A percentile compares a stretch with the other conserved stretches of the same genome.
Conservation (phyloP, 2,888 invertebrate genomes). For the Acrobasis suavella region DNA sequence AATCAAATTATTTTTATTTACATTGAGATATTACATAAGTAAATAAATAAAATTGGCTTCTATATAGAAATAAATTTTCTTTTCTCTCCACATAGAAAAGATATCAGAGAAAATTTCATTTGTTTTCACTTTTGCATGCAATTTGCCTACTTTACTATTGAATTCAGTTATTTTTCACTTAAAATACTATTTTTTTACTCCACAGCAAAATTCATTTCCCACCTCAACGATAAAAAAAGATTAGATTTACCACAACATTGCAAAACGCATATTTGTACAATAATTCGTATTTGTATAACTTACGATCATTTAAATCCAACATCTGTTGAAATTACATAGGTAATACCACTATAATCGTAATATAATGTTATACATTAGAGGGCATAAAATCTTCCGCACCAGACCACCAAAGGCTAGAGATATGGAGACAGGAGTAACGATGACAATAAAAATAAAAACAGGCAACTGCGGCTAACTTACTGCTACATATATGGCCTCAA, state of each 20-base stretch:
- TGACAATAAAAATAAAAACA: slow-evolving; percentile 21
- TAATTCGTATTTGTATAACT: slow-evolving; percentile 9
- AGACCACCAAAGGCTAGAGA: slow-evolving; percentile 18
- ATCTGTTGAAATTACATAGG: slow-evolving; percentile 15
- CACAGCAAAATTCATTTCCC: background rate
- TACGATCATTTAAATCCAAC: slow-evolving; percentile 11
- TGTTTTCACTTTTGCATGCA: too few relatives aligned
- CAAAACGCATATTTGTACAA: slow-evolving; percentile 5
- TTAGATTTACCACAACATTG: background rate
- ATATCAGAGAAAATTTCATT: too few relatives aligned
- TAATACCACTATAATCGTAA: slow-evolving; percentile 12
- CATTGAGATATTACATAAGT: too few relatives aligned
- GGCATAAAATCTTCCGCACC: background rate
- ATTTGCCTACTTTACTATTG: too few relatives aligned
- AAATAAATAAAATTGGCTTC: too few relatives aligned
- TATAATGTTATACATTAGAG: slow-evolving; percentile 4
- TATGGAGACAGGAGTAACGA: slow-evolving; percentile 15
- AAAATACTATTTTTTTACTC: background rate
- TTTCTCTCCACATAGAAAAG: too few relatives aligned
- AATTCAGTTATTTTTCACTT: too few relatives aligned
- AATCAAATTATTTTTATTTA: too few relatives aligned
- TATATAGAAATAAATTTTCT: too few relatives aligned
- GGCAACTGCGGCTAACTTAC: background rate
- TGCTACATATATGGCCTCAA: slow-evolving; percentile 13
- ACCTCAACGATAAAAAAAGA: background rate